Base-by-base conservation (phyloP, 2,888 invertebrate genomes). In the Stenchaetothrips biformis region DNA sequence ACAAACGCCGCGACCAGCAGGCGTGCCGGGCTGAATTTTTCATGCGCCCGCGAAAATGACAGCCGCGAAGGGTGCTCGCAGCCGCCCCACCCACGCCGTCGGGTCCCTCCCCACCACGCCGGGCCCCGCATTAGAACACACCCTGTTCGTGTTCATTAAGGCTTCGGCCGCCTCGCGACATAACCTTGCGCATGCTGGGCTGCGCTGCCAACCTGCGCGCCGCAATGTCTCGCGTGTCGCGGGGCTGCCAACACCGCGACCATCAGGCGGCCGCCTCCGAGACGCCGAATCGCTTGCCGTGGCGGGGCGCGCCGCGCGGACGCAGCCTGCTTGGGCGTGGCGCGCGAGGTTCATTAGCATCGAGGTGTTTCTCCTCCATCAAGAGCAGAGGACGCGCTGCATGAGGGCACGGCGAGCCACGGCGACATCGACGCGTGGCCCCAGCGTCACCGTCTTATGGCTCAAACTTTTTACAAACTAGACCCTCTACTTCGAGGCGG, bases 261-360 rank as follows among this genome's bases (percentile, higher is more conserved):
- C 67, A 9, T 11, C 67, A 25, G 67, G 25, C 25, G 21, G 67
- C 8, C 11, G 21, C 67, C 7, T 25, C 25, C 25, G 67, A 59
- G 59, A 25, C 21, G 37, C 37, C 37, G 4, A 37, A 37, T 37
- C 37, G 37, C 37, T 16, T 7, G 53, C 8, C 53, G 59, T 0
- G 4, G 59, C 67, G 0, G 67, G 21, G 0, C 21, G 67, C 21
- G 67, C 67, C 18, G 18, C 67, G n/a, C 67, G 9, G 67, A 3
- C n/a, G 37, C 37, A 37, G 37, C 37, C 37, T 37, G 2, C 37
- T 37, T 37, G 37, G 7, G 67, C 21, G 67, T 21, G 67, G 67
- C 21, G 67, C 67, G 67, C 67, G 67, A 74, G 67, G 67, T 74
- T 74, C 67, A 74, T 74, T 74, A 74, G 67, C 67, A 74, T 74